Percentiles rank a stretch among this genome's conserved stretches.
These are phyloP conservation scores for Distichodus sexfasciatus DNA, from an alignment of 2,797 vertebrate genomes.

Conservation along the genomic window DNA sequence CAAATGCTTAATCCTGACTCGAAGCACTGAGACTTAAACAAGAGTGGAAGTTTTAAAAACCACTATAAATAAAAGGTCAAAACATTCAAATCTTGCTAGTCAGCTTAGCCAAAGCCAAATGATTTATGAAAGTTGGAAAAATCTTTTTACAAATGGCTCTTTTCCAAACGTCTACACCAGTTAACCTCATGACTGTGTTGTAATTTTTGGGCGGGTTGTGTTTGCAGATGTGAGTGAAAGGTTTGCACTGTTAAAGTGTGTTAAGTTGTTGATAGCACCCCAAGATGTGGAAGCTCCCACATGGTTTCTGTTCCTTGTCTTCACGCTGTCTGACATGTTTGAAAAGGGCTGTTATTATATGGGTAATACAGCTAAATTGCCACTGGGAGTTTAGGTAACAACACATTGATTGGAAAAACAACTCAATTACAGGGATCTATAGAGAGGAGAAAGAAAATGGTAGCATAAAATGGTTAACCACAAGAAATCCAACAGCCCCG, in stretches of 20 bases:
- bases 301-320: not conserved
- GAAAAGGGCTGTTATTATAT: not conserved
- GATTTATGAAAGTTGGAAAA: too few species aligned
- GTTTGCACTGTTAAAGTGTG: not conserved
- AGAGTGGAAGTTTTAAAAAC: too few species aligned
- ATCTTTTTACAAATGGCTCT: too few species aligned
- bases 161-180: too few species aligned
- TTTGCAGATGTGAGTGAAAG: not conserved
- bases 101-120: too few species aligned
- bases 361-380: not conserved
- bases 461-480: conserved; percentile 50
- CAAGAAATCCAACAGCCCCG: conserved; percentile 48
- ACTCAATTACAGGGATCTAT: conserved; percentile 6
- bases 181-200: not conserved
- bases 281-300: not conserved
- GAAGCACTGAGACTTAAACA: too few species aligned
- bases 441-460: conserved; percentile 22
- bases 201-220: not conserved
- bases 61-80: too few species aligned
- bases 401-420: conserved; percentile 24
- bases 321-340: not conserved
- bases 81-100: too few species aligned
- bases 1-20: too few species aligned
- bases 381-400: not conserved
- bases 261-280: not conserved